phyloP scores from a whole-genome alignment of 2,888 invertebrate genomes.

The Lepetodrilus schrolli region DNA sequence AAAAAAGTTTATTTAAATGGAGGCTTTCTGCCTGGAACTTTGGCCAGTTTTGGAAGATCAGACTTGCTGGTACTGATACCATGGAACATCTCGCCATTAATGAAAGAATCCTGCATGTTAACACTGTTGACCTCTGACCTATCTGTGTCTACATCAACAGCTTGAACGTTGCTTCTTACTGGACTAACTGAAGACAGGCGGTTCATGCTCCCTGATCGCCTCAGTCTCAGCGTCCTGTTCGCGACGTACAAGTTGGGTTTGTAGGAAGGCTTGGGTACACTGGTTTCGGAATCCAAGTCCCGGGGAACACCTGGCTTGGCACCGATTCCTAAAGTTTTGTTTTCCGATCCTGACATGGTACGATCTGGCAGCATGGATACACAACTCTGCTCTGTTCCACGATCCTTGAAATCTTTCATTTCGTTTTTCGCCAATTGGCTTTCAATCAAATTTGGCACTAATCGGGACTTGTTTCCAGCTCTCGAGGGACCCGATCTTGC shows the following conservation, averaged over 20 bases:
- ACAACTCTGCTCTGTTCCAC: too few relatives aligned
- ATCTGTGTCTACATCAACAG: not conserved
- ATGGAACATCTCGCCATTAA: not conserved
- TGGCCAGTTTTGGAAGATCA: not conserved
- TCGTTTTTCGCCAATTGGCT: too few relatives aligned
- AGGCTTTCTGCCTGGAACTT: not conserved
- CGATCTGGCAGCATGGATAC: too few relatives aligned
- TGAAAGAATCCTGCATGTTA: not conserved
- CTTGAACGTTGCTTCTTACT: not conserved
- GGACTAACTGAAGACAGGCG: constrained; percentile 32
- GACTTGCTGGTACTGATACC: not conserved
- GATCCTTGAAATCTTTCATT: too few relatives aligned
- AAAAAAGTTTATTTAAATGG: not conserved
- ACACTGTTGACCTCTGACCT: not conserved
- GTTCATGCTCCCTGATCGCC: constrained; percentile 55
- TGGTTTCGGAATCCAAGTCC: not conserved
- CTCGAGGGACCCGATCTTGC: not conserved
- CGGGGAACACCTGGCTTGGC: not conserved
- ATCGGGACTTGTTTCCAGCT: not conserved
- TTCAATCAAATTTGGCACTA: too few relatives aligned
- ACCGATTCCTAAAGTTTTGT: too few relatives aligned
- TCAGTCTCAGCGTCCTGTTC: constrained; percentile 56
- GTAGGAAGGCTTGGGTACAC: constrained; percentile 37
- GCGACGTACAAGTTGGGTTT: constrained; percentile 60
- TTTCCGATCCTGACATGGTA: too few relatives aligned